Percentiles rank a stretch among this genome's conserved stretches.
Evolutionary conservation across 2,797 vertebrate genomes (phyloP).

Genomic region (Neosalanx taihuensis): DNA sequence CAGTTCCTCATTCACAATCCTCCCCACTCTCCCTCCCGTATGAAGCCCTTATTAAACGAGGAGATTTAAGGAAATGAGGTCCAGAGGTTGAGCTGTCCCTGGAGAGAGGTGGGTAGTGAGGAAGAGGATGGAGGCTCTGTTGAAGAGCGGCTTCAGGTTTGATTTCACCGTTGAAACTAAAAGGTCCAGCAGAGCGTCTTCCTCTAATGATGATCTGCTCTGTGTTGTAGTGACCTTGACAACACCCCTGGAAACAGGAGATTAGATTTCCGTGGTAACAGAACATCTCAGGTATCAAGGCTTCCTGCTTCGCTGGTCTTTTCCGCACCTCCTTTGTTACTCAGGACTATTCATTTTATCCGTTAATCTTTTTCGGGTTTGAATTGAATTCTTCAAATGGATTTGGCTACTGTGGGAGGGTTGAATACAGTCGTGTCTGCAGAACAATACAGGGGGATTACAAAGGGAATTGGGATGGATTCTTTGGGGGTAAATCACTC

Average conservation of each 20-base stretch:
- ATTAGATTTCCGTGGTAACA: not conserved
- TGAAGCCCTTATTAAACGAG: conserved; percentile 8
- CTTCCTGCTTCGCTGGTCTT: not conserved
- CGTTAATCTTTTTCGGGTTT: not conserved
- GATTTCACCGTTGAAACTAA: no score
- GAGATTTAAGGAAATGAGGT: not conserved
- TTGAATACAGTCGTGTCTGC: conserved; percentile 1
- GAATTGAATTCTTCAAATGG: conserved; percentile 4
- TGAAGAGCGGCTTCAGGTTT: not conserved
- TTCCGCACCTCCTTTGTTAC: not conserved
- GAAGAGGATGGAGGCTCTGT: not conserved
- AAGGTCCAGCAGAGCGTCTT: not conserved
- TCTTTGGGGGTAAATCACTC: not conserved
- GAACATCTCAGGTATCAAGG: not conserved
- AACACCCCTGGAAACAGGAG: not conserved
- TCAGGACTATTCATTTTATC: not conserved
- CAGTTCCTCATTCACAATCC: not conserved
- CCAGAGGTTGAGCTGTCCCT: not conserved
- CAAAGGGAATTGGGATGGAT: not conserved
- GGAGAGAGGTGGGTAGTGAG: not conserved
- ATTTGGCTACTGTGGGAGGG: not conserved
- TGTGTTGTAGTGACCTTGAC: not conserved
- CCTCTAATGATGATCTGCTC: not conserved
- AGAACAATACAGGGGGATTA: not conserved
- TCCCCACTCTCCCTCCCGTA: not conserved